These are phyloP conservation scores for Epinotia bilunana DNA, from an alignment of 2,888 invertebrate species.

Conservation along the genomic window DNA sequence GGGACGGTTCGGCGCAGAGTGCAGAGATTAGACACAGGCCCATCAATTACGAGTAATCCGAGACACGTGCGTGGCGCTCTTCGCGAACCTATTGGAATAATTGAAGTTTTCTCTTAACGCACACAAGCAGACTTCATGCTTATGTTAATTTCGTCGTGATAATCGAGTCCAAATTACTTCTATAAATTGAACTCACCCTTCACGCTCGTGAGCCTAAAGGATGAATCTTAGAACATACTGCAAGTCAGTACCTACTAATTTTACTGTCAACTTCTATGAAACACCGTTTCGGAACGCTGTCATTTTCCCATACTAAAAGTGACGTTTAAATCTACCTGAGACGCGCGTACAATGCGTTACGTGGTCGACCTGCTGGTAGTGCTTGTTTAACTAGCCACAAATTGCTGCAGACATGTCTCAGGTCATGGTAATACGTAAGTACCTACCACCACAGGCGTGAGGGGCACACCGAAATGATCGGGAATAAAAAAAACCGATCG, in stretches of 20 bases:
- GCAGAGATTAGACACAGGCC: slow-evolving; percentile 79
- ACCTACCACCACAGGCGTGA: no score
- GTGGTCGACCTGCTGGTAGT: not conserved
- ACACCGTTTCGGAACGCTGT: not conserved
- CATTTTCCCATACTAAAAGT: no score
- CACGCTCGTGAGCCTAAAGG: not conserved
- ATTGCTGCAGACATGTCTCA: not conserved
- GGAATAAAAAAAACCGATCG: no score
- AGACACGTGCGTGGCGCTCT: slow-evolving; percentile 74
- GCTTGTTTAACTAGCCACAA: not conserved
- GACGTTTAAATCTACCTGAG: no score
- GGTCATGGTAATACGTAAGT: not conserved
- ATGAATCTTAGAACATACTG: not conserved
- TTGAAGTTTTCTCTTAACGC: slow-evolving; percentile 71
- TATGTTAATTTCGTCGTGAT: slow-evolving; percentile 14
- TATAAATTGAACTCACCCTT: slow-evolving; percentile 8
- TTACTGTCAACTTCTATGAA: not conserved
- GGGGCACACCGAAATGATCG: no score
- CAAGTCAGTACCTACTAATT: not conserved
- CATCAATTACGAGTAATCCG: slow-evolving; percentile 82
- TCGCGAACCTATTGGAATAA: slow-evolving; percentile 77
- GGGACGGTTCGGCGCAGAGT: slow-evolving; percentile 64
- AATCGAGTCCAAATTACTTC: slow-evolving; percentile 25
- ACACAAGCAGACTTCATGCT: slow-evolving; percentile 48
- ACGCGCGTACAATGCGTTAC: no score